Evolutionary conservation across 2,113 vertebrate species (phyloP).

Genomic region (Lanius collurio): DNA sequence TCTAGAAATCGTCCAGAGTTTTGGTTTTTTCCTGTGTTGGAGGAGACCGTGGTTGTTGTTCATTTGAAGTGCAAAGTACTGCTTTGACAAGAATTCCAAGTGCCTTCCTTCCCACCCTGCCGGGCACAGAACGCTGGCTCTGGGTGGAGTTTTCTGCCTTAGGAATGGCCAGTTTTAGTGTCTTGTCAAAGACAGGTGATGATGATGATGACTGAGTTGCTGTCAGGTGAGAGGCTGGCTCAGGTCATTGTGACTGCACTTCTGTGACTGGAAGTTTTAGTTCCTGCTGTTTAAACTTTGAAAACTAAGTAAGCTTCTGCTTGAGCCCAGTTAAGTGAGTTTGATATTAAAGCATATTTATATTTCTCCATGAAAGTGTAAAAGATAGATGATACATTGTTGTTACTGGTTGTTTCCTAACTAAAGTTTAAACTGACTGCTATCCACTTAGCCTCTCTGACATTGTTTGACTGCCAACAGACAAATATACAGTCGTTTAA

Average conservation of each 20-base stretch:
- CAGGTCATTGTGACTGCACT: not conserved
- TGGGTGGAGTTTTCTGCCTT: not conserved
- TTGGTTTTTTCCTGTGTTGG: not conserved
- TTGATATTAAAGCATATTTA: not conserved
- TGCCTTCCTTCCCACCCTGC: not conserved
- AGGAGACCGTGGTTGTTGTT: not conserved
- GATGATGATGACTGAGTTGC: not conserved
- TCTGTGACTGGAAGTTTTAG: not conserved
- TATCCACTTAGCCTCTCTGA: not conserved
- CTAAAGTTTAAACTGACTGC: slow-evolving; percentile 28
- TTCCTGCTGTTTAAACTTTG: not conserved
- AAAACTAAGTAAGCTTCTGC: not conserved
- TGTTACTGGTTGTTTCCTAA: slow-evolving; percentile 2
- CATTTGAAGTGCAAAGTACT: not conserved
- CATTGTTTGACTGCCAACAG: not conserved
- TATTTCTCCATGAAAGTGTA: not conserved
- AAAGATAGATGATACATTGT: not conserved
- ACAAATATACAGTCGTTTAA: not conserved
- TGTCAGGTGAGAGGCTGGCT: not conserved
- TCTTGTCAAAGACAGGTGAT: not conserved
- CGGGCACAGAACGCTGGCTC: not conserved
- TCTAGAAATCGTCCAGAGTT: slow-evolving; percentile 4
- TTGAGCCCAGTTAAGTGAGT: not conserved
- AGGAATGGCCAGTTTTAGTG: not conserved
- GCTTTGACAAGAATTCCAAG: not conserved